Evolutionary conservation across 2,797 vertebrate genomes (phyloP), one percentile per base, ranked within the genome.

Genomic region (Urosaurus nigricauda): DNA sequence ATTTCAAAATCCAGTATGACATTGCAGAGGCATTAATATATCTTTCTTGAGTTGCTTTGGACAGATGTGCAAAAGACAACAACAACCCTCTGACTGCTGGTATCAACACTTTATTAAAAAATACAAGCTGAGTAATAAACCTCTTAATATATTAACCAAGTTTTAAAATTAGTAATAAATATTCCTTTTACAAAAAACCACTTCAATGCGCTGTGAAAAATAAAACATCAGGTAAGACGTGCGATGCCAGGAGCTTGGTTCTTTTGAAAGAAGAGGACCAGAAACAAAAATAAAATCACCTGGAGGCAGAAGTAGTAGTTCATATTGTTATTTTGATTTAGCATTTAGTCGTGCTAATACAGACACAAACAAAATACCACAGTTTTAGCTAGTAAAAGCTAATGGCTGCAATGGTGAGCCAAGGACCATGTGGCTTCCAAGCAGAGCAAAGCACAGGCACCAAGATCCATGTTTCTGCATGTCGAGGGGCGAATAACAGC

Each of bases 81-180:
- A 56, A 56, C 13, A 14, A 56, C 53, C 14, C 13, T 56, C 53
- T 56, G 14, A 56, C 16, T 56, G 9, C 13, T 56, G 53, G 53
- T 56, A 13, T 56, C 12, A 56, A 87, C 37, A 9, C 88, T 96
- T 96, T 96, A 96, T 95, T 96, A 81, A 84, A 96, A 96, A 96
- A 94, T 43, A 92, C 90, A 88, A 87, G 92, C 79, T 79, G 84
- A 32, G 86, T 93, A 94, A 92, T 85, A 92, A 94, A 94, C 93
- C 81, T 87, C 86, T 92, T 87, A 73, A 79, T 82, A 94, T 94
- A 95, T 83, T 94, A 93, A 85, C 63, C 91, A 87, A 91, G 94
- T 77, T 92, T 88, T 83, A 65, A 87, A 84, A 78, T 87, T 84
- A 93, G 2, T 90, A 89, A 80, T 91, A 92, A 94, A 94, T 84